Evolutionary conservation across 2,797 vertebrate genomes (phyloP).

Genomic region (Mastacembelus armatus): DNA sequence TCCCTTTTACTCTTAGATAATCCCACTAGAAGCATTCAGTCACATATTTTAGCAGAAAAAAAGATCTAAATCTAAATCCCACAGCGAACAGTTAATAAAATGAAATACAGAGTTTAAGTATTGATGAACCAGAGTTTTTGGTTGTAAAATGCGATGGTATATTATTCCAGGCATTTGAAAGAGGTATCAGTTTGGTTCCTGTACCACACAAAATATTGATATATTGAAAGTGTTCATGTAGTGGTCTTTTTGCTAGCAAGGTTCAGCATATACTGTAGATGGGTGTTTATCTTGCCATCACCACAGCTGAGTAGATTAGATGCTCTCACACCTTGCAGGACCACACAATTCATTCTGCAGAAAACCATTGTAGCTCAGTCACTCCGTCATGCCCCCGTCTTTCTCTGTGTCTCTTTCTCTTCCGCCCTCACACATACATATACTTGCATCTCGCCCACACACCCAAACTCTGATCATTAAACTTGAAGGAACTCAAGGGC

Average conservation of each 20-base stretch:
- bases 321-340: constrained; percentile 52
- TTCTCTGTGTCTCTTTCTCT: constrained; percentile 29
- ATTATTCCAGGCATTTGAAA: constrained; percentile 14
- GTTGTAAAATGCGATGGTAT: constrained; percentile 1
- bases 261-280: constrained; percentile 56
- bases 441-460: constrained; percentile 38
- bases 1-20: constrained; percentile 24
- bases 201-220: constrained; percentile 10
- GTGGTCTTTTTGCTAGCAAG: too few species aligned
- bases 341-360: constrained; percentile 65
- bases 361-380: constrained; percentile 71
- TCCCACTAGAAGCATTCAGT: too few species aligned
- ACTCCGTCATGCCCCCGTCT: constrained; percentile 53
- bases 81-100: background rate
- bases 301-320: constrained; percentile 70
- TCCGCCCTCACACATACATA: constrained; percentile 27
- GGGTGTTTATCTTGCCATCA: constrained; percentile 60
- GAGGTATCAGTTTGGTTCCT: constrained; percentile 28
- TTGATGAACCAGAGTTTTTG: background rate
- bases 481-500: constrained; percentile 77
- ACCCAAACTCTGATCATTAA: constrained; percentile 65
- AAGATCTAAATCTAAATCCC: background rate
- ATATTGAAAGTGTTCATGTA: constrained; percentile 15
- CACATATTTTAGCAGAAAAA: constrained; percentile 14
- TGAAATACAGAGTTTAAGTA: background rate